Evolutionary conservation across 2,113 vertebrate genomes (phyloP), one percentile per base, ranked within the genome.

Genomic region (Monopterus albus): DNA sequence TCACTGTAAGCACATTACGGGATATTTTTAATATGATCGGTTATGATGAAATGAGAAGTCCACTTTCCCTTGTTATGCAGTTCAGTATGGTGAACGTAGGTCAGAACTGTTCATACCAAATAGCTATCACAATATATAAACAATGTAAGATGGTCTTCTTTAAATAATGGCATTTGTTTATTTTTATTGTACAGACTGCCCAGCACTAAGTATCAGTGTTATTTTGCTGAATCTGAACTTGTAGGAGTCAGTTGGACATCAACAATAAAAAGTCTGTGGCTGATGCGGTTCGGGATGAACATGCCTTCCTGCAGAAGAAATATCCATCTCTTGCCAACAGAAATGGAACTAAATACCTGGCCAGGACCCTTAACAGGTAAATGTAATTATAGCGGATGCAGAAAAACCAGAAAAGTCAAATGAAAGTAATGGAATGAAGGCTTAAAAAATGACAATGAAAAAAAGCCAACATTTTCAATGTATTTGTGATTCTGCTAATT

Each of bases 241-340:
- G n/a, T 59, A 99, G 98, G 96, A 99, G 98, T 82, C 98, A 99
- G 87, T 77, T 99, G 79, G 98, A 99, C 82, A 99, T 99, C 83
- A 99, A 99, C 78, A 99, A 96, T 83, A 99, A 96, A 82, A 99
- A 99, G 88, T 93, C 90, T 5, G 97, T 99, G 46, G 87, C 91
- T 1, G 98, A 99, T 75, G 95, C 97, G 2, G 96, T 98, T 75
- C 94, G 95, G 11, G 97, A 99, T 58, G 98, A 99, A 47, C 92
- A 99, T 45, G 96, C 91, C 25, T 99, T 99, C 87, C 95, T 99
- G 62, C 98, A 99, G 70, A 99, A 99, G 94, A 99, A 98, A 40
- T 99, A 99, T 51, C 98, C 98, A 2, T 98, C 97, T 35, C 90
- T 99, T 2, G 97, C 97, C 79, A 99, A 95, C 74, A 92, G 98